Conservation (phyloP, 2,113 vertebrate genomes). For the Gymnocephalus cernua region DNA sequence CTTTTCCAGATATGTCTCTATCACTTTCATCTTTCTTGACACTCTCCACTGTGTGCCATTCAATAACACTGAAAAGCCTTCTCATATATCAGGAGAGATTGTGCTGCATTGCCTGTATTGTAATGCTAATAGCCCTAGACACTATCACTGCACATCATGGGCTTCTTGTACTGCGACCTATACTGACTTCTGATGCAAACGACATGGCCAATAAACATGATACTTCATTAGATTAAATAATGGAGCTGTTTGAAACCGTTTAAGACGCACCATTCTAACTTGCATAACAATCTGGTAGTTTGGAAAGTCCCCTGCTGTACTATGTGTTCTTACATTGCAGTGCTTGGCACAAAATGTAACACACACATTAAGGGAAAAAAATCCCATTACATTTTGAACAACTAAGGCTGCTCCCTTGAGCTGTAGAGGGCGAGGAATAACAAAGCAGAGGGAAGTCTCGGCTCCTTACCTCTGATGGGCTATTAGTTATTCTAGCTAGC, state of each 20-base stretch:
- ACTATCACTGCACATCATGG: slow-evolving; percentile 30
- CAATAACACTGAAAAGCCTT: slow-evolving; percentile 43
- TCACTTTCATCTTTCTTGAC: slow-evolving; percentile 21
- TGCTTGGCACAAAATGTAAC: slow-evolving; percentile 45
- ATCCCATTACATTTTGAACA: slow-evolving; percentile 71
- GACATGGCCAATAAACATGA: slow-evolving; percentile 6
- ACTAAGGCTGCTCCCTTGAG: slow-evolving; percentile 64
- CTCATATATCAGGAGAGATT: slow-evolving; percentile 29
- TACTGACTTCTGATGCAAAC: slow-evolving; percentile 1
- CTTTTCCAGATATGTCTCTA: slow-evolving; percentile 25
- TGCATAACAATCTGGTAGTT: slow-evolving; percentile 16
- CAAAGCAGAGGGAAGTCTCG: slow-evolving; percentile 70
- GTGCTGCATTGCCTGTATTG: slow-evolving; percentile 24
- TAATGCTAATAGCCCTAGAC: slow-evolving; percentile 45
- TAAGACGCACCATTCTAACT: slow-evolving; percentile 1
- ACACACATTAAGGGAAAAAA: slow-evolving; percentile 46
- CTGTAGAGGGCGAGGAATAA: slow-evolving; percentile 72
- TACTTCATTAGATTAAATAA: neutral
- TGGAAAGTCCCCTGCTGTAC: slow-evolving; percentile 10
- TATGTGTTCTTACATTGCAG: slow-evolving; percentile 26
- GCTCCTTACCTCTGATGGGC: slow-evolving; percentile 76
- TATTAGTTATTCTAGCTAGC: slow-evolving; percentile 82
- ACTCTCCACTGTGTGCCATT: slow-evolving; percentile 39
- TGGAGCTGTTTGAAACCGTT: neutral
- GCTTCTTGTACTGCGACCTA: neutral